A percentile compares a stretch with the other conserved stretches of the same genome.
Conservation (phyloP, 1,140 invertebrate species). For the Acromyrmex heyeri region DNA sequence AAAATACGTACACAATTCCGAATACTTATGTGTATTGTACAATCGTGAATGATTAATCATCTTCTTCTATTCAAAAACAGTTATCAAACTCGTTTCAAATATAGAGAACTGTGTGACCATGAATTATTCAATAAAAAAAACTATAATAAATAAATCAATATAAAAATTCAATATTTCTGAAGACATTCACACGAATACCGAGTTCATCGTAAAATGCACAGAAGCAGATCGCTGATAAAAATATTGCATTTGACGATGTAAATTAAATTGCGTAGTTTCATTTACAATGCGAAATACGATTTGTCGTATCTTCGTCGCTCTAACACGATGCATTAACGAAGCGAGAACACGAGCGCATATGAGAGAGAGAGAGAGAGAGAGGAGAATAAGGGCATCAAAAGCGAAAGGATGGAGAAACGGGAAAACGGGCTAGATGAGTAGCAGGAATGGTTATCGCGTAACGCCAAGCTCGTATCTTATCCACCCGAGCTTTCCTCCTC, state of each 20-base stretch:
- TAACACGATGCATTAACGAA: constrained; percentile 27
- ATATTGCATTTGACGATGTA: constrained; percentile 3
- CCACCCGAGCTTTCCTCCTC: constrained; percentile 11
- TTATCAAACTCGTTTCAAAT: not conserved
- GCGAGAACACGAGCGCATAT: not conserved
- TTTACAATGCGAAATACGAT: constrained; percentile 18
- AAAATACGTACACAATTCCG: not conserved
- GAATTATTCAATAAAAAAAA: not conserved
- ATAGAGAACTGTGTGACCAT: not conserved
- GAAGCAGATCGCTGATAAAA: not conserved
- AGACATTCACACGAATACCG: not conserved
- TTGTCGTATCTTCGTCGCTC: not conserved
- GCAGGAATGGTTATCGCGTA: constrained; percentile 45
- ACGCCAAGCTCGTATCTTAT: constrained; percentile 37
- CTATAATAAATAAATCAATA: not conserved
- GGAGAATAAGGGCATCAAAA: not conserved
- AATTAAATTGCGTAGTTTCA: constrained; percentile 11
- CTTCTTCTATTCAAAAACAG: not conserved
- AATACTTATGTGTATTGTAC: not conserved
- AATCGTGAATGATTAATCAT: constrained; percentile 1
- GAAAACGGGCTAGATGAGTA: constrained; percentile 31
- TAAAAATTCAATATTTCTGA: not conserved
- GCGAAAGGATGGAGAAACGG: constrained; percentile 14
- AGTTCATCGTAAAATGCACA: not conserved
- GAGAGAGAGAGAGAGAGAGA: not conserved